Evolutionary conservation across 1,140 invertebrate species (phyloP), one percentile per base, ranked within the genome.

Genomic region (Zaprionus ghesquierei): DNA sequence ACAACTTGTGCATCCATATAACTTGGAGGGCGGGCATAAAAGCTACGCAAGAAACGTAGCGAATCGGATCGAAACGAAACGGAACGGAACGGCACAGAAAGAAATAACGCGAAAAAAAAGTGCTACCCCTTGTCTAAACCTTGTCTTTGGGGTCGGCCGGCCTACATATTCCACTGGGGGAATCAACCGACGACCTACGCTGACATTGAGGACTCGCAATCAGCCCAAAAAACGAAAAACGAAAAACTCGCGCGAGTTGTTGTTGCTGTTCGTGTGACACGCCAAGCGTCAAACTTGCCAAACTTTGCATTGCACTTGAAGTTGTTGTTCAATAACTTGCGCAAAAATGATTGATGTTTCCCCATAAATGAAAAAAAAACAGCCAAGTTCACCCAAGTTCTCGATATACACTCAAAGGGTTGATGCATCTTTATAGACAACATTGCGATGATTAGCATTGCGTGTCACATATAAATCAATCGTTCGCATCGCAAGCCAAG

Each of bases 1-100:
- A 84, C 65, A 63, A 65, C 50, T 78, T 81, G 76, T 79, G 78
- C 81, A 84, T 79, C 79, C 81, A 84, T 79, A 81, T 81, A 73
- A 84, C 69, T 84, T 84, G 69, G 77, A 76, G 53, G 61, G 51
- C 29, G 35, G 33, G 44, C 58, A 20, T 27, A n/a, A 35, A n/a
- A 25, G 27, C 35, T 25, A 72, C 75, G 65, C 60, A 46, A 27
- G 41, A 46, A 46, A 9, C n/a, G 41, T 20, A 46, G 22, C 41
- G 41, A 22, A 22, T 4, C 35, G 35, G 35, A 2, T 15, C 41
- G 18, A 22, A 46, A 18, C 18, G 31, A 15, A 29, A 51, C 20
- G 49, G 2, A 51, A 13, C 10, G 29, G 18, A 35, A 33, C 10
- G 29, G 18, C 12, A 33, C 38, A 18, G 5, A 20, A 46, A 20